Evolutionary conservation across 2,888 invertebrate genomes (phyloP).

Genomic region (Isoperla grammatica): DNA sequence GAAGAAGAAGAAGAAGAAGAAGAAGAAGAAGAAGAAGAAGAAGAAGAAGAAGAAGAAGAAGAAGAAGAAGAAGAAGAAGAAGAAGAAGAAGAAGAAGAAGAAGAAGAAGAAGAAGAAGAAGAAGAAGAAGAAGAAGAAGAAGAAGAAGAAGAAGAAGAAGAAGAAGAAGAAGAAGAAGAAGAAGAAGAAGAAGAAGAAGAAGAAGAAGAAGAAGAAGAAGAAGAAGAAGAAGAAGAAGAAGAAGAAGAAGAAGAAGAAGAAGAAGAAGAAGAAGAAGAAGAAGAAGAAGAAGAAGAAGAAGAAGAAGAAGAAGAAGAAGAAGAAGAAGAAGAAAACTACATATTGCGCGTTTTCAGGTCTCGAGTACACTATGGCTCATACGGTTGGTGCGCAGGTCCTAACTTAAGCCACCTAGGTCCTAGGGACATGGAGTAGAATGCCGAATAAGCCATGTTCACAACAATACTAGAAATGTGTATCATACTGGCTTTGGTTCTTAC

Average conservation of each 20-base stretch:
- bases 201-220: constrained; percentile 15
- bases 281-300: constrained; percentile 8
- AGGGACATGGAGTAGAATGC: too few species aligned
- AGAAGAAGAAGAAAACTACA: constrained; percentile 2
- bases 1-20: constrained; percentile 6
- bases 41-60: constrained; percentile 16
- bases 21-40: constrained; percentile 10
- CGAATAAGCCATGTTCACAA: too few species aligned
- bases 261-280: constrained; percentile 9
- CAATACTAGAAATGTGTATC: too few species aligned
- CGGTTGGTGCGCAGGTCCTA: too few species aligned
- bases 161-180: constrained; percentile 6
- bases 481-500: too few species aligned
- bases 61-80: constrained; percentile 8
- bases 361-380: too few species aligned
- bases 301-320: constrained; percentile 9
- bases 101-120: background rate
- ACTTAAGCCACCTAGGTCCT: too few species aligned
- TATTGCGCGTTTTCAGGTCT: too few species aligned
- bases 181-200: constrained; percentile 1
- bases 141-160: constrained; percentile 1
- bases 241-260: constrained; percentile 10
- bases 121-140: constrained; percentile 9
- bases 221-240: constrained; percentile 4
- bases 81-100: constrained; percentile 15